These are phyloP conservation scores for Homarus americanus DNA, from an alignment of 1,140 invertebrate species.

Conservation along the genomic window DNA sequence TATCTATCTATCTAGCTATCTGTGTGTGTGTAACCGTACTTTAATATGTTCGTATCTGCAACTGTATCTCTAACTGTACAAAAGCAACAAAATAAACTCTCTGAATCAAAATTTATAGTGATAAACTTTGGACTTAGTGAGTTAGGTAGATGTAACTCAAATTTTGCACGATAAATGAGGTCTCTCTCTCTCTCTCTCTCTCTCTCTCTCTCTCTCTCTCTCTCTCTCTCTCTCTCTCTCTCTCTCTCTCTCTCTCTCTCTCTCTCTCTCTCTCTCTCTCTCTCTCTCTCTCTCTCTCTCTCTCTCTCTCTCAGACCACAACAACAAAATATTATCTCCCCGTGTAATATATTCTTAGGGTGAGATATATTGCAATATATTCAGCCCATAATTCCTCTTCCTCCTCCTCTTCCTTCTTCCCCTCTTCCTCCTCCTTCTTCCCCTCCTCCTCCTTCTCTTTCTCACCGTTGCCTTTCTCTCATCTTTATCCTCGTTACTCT, in stretches of 20 bases:
- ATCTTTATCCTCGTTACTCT: neutral
- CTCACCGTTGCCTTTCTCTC: neutral
- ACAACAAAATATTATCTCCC: neutral
- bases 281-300: constrained; percentile 18
- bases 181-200: too few relatives aligned
- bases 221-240: constrained; percentile 5
- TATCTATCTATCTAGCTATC: too few relatives aligned
- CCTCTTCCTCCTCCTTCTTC: neutral
- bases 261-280: neutral
- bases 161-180: too few relatives aligned
- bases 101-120: too few relatives aligned
- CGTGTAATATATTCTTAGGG: constrained; percentile 14
- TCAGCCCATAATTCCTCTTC: neutral
- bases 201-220: neutral
- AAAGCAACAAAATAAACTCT: too few relatives aligned
- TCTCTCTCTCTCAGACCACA: neutral
- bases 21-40: too few relatives aligned
- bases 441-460: neutral
- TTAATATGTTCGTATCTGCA: too few relatives aligned
- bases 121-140: too few relatives aligned
- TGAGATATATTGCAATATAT: neutral
- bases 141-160: too few relatives aligned
- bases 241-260: constrained; percentile 11
- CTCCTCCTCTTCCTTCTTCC: neutral
- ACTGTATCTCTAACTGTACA: too few relatives aligned